A percentile compares a stretch with the other conserved stretches of the same genome.
These are phyloP conservation scores for Tachina fera DNA, from an alignment of 2,888 invertebrate species.

Conservation along the genomic window DNA sequence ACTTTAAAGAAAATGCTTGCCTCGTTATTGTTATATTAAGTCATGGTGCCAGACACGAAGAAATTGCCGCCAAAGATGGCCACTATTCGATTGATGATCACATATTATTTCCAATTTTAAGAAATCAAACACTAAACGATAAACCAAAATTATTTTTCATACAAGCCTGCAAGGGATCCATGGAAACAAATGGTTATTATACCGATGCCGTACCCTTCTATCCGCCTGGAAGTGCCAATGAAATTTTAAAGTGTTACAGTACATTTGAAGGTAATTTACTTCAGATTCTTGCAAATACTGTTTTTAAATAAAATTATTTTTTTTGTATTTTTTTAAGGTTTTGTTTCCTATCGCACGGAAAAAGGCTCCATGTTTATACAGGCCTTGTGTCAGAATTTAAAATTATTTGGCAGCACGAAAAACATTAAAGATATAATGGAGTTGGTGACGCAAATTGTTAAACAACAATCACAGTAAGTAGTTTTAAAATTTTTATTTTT, in stretches of 20 bases:
- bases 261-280: conserved; percentile 81
- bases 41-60: conserved; percentile 80
- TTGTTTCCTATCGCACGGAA: conserved; percentile 80
- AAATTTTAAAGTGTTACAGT: conserved; percentile 82
- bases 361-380: conserved; percentile 81
- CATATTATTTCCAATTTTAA: conserved; percentile 79
- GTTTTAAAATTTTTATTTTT: conserved; percentile 17
- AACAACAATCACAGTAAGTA: conserved; percentile 75
- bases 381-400: conserved; percentile 78
- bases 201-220: conserved; percentile 76
- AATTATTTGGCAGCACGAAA: conserved; percentile 74
- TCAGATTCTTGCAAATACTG: no score
- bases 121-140: conserved; percentile 77
- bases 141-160: conserved; percentile 82
- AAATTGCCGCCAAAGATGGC: conserved; percentile 79
- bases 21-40: conserved; percentile 80
- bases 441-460: conserved; percentile 75
- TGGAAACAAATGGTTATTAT: conserved; percentile 76
- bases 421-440: conserved; percentile 80
- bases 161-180: conserved; percentile 81
- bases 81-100: conserved; percentile 79
- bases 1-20: conserved; percentile 78
- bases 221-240: conserved; percentile 77
- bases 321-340: conserved; percentile 74
- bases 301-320: no score